A percentile compares a stretch with the other conserved stretches of the same genome.
Evolutionary conservation across 2,888 invertebrate species (phyloP).

Genomic region (Drosophila paranaensis): DNA sequence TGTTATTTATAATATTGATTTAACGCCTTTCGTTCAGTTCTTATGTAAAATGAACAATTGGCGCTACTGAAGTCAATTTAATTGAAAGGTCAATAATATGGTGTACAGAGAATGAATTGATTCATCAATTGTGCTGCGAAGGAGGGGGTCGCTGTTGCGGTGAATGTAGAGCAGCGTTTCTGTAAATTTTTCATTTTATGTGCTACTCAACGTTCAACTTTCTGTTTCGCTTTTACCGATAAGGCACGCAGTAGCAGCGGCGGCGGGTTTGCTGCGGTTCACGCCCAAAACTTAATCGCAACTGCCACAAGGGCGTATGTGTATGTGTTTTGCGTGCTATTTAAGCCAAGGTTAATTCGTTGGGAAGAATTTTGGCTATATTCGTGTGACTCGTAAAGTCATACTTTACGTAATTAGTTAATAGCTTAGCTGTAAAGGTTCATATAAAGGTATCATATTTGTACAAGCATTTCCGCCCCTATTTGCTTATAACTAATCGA

Average conservation of each 20-base stretch:
- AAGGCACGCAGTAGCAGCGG: conserved; percentile 43
- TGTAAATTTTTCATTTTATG: conserved; percentile 18
- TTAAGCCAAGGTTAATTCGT: conserved; percentile 34
- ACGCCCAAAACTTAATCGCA: conserved; percentile 68
- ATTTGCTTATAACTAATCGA: conserved; percentile 31
- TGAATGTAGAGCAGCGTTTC: conserved; percentile 14
- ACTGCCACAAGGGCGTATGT: conserved; percentile 24
- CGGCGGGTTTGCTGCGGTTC: conserved; percentile 44
- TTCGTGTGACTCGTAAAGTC: background rate
- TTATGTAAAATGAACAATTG: conserved; percentile 31
- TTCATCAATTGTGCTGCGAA: conserved; percentile 47
- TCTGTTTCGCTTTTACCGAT: conserved; percentile 40
- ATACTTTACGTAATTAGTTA: conserved; percentile 25
- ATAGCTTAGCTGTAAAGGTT: background rate
- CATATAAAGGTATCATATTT: no score
- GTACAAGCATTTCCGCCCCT: background rate
- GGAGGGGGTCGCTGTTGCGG: background rate
- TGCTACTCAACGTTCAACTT: conserved; percentile 23
- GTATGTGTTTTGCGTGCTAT: conserved; percentile 5
- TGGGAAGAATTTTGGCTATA: background rate
- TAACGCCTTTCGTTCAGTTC: conserved; percentile 13
- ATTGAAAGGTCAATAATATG: conserved; percentile 57
- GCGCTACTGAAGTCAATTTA: conserved; percentile 29
- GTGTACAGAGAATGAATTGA: conserved; percentile 51
- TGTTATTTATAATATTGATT: conserved; percentile 38